These are phyloP conservation scores for Melanotus villosus DNA, from an alignment of 2,888 invertebrate species.

Conservation along the genomic window DNA sequence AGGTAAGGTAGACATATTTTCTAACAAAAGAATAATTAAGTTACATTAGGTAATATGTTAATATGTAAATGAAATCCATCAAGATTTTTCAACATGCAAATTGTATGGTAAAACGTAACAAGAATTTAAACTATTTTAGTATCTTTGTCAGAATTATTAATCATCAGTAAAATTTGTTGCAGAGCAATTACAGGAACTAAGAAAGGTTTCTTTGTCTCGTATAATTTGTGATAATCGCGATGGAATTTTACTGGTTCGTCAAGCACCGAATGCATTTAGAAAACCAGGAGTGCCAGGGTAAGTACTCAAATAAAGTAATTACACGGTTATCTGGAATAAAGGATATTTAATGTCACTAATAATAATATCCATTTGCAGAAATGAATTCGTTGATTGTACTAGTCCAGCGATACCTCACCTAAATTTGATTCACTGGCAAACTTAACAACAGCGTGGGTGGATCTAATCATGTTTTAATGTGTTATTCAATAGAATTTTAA, in stretches of 20 bases:
- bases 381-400: slow-evolving; percentile 76
- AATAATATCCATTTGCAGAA: slow-evolving; percentile 78
- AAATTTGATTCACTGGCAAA: slow-evolving; percentile 76
- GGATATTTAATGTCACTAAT: too few species aligned
- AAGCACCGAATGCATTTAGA: slow-evolving; percentile 74
- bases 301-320: slow-evolving; percentile 42
- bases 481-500: slow-evolving; percentile 24
- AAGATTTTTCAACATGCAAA: too few species aligned
- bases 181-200: slow-evolving; percentile 80
- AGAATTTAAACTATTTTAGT: too few species aligned
- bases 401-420: slow-evolving; percentile 73
- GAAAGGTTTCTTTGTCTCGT: slow-evolving; percentile 77
- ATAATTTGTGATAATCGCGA: slow-evolving; percentile 84
- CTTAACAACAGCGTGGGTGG: neutral
- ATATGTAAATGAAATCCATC: too few species aligned
- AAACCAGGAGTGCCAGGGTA: slow-evolving; percentile 74
- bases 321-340: too few species aligned
- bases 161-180: slow-evolving; percentile 45
- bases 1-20: slow-evolving; percentile 60
- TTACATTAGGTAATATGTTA: too few species aligned
- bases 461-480: slow-evolving; percentile 4
- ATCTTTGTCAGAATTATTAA: too few species aligned
- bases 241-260: slow-evolving; percentile 72
- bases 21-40: neutral
- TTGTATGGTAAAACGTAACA: too few species aligned